phyloP scores from a whole-genome alignment of 2,113 vertebrate species.

The Hippocampus guttulatus region DNA sequence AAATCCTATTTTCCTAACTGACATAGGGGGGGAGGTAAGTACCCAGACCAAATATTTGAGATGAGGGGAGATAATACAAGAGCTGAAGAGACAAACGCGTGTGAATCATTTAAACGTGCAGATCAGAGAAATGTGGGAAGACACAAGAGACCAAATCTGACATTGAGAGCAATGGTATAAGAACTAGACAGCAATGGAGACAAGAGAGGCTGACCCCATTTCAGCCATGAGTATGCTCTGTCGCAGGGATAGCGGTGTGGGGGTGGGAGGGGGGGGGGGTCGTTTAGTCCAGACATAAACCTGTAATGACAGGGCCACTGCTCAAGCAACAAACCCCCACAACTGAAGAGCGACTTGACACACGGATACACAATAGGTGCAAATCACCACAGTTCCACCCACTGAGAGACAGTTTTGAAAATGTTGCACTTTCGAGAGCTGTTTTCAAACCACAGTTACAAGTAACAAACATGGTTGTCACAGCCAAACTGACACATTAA shows the following conservation, averaged over 20 bases:
- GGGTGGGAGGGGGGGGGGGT: slow-evolving; percentile 3
- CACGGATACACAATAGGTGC: slow-evolving; percentile 3
- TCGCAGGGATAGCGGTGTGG: background rate
- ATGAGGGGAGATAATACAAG: slow-evolving; percentile 20
- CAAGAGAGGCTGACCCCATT: slow-evolving; percentile 53
- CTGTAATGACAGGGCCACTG: slow-evolving; percentile 51
- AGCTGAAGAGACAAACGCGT: slow-evolving; percentile 16
- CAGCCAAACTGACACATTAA: background rate
- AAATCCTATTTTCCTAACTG: slow-evolving; percentile 26
- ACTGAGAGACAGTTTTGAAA: background rate
- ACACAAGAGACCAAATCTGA: slow-evolving; percentile 17
- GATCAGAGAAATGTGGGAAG: slow-evolving; percentile 20
- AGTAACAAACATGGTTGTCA: background rate
- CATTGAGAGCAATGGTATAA: slow-evolving; percentile 22
- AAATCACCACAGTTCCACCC: slow-evolving; percentile 2
- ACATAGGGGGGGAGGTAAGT: background rate
- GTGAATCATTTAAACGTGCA: slow-evolving; percentile 11
- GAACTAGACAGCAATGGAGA: slow-evolving; percentile 16
- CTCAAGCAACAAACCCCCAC: slow-evolving; percentile 35
- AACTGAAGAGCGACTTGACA: slow-evolving; percentile 30
- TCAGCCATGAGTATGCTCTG: slow-evolving; percentile 47
- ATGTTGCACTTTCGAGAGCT: background rate
- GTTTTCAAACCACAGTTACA: background rate
- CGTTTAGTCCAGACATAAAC: slow-evolving; percentile 46
- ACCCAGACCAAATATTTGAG: slow-evolving; percentile 15